Base-by-base conservation (phyloP, 37 sponge, comb jelly and placozoan species). In the Aplysina aerophoba region DNA sequence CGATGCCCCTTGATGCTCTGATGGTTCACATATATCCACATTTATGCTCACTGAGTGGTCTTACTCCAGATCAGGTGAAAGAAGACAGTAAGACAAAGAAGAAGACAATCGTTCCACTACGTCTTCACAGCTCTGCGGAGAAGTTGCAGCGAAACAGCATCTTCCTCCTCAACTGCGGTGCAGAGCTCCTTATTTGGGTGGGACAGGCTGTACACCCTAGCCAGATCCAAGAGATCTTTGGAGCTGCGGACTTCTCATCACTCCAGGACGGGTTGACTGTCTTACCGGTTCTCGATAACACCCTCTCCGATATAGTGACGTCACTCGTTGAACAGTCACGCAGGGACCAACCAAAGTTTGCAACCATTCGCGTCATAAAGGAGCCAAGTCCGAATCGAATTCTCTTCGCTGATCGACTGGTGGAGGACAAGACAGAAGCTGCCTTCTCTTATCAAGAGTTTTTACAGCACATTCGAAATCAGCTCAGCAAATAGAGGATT, bases 381-480 rank as follows among this genome's bases (percentile, higher is more conserved):
- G 99, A 98, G 85, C 90, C 88, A 81, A 87, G 94, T 57, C 89
- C 89, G 19, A 65, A 80, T 56, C 83, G 94, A 22, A 50, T 87
- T 57, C 67, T 87, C 50, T 93, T 98, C 37, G 77, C 90, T 67
- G 91, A 94, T 15, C 84, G 90, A 40, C 63, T 98, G n/a, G 84
- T 98, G 35, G 96, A 98, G n/a, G 99, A 96, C 84, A 79, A 88
- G 50, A 92, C 96, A 60, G 99, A 98, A 38, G 86, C 79, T 35
- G 88, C 85, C 0, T 96, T 96, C 13, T 92, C 99, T 8, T 98
- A 98, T 71, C 96, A 92, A 85, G 99, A 98, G 73, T 91, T 94
- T 67, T 68, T 97, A 35, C 55, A 83, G 6, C 88, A 89, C 78
- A 64, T 93, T 21, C 30, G 40, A 38, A 68, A 85, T n/a, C 93